Conservation (phyloP, 2,113 vertebrate genomes). For the Marcusenius ussheri region DNA sequence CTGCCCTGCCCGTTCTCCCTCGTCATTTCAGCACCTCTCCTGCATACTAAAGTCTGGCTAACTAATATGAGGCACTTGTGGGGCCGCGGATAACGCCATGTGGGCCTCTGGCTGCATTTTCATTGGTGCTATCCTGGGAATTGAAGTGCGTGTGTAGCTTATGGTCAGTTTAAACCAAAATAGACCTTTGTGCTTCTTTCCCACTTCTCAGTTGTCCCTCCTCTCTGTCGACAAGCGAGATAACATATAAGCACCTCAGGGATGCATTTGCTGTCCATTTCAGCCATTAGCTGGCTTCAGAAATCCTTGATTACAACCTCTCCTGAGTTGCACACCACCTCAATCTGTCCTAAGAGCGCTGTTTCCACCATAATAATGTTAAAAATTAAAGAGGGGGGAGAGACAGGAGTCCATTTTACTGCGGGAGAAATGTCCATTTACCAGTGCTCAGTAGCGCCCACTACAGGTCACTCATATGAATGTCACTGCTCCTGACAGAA, state of each 20-base stretch:
- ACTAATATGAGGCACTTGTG: neutral
- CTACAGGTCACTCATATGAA: neutral
- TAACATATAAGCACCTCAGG: neutral
- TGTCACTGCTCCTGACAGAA: neutral
- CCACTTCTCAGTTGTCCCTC: neutral
- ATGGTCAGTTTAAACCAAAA: conserved; percentile 6
- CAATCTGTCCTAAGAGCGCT: neutral
- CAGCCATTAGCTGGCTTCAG: neutral
- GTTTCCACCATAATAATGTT: neutral
- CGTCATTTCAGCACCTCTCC: neutral
- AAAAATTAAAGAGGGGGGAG: neutral
- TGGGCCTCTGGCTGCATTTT: neutral
- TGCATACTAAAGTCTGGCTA: neutral
- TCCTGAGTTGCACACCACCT: neutral
- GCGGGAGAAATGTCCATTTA: neutral
- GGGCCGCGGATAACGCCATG: neutral
- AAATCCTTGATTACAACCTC: neutral
- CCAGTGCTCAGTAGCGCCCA: neutral
- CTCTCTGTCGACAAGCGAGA: neutral
- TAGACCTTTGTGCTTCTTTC: neutral
- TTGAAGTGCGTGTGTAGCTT: neutral
- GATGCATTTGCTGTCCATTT: neutral
- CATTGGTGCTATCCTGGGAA: neutral
- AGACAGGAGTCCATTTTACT: neutral
- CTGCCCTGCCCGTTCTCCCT: neutral